A percentile compares a stretch with the other conserved stretches of the same genome.
These are phyloP conservation scores for Platycheirus rosarum DNA, from an alignment of 2,888 invertebrate genomes.

Conservation along the genomic window DNA sequence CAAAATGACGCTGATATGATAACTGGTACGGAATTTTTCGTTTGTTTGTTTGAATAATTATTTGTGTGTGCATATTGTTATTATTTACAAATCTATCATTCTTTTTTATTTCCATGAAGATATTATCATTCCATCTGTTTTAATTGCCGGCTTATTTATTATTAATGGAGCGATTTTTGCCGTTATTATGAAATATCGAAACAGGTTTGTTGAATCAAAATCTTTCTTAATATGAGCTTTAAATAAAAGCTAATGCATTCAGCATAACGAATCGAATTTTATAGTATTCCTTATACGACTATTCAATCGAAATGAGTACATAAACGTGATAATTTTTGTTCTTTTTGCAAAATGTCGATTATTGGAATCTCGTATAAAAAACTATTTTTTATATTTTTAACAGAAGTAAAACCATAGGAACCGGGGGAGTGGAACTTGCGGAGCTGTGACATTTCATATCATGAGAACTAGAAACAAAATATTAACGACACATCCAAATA, in stretches of 20 bases:
- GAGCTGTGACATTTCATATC: constrained; percentile 59
- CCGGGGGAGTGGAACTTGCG: constrained; percentile 66
- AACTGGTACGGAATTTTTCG: constrained; percentile 72
- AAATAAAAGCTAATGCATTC: constrained; percentile 8
- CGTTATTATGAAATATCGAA: constrained; percentile 84
- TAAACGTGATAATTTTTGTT: too few relatives aligned
- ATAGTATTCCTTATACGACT: too few relatives aligned
- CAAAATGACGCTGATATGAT: constrained; percentile 76
- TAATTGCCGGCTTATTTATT: constrained; percentile 88
- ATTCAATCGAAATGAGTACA: too few relatives aligned
- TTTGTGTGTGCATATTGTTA: constrained; percentile 30
- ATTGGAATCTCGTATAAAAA: too few relatives aligned
- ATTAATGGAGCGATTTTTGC: constrained; percentile 89
- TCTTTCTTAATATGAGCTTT: background rate
- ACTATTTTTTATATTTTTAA: constrained; percentile 46
- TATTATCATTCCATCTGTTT: constrained; percentile 87
- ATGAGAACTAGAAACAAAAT: constrained; percentile 18
- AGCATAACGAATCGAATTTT: too few relatives aligned
- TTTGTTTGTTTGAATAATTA: constrained; percentile 36
- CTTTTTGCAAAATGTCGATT: too few relatives aligned
- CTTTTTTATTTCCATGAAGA: constrained; percentile 83
- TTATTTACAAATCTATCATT: constrained; percentile 34
- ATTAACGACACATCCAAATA: constrained; percentile 20
- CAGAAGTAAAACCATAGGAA: constrained; percentile 66
- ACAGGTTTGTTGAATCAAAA: constrained; percentile 74